Base-by-base conservation (phyloP, 2,797 vertebrate species). In the Melanogrammus aeglefinus region DNA sequence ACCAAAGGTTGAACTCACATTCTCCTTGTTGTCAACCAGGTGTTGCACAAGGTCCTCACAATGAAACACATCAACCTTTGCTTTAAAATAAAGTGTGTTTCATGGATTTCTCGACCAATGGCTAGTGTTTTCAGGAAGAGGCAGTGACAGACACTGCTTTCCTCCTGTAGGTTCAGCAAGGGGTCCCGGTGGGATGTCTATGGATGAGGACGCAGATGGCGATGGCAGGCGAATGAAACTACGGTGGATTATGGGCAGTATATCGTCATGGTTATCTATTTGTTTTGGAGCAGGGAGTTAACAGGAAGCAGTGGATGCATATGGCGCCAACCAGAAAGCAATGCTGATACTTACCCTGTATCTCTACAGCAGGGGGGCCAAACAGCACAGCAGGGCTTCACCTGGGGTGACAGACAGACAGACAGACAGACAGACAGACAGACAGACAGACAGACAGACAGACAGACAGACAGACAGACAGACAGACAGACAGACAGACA, bases 331-430 rank as follows among this genome's bases (percentile, higher is more conserved):
- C 51, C 76, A 77, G 79, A 8, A 75, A 81, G 24, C 78, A 82
- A 88, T 81, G 80, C 77, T n/a, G 76, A 87, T 92, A 95, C 94
- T 95, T 88, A 95, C 94, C 94, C 91, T 92, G 93, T 75, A 95
- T 91, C 88, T 95, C 94, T 95, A 91, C 86, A 88, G 89, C 75
- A 84, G 70, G 70, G 70, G 80, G 77, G 77, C 85, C 77, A 90
- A 79, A 85, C 76, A 83, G 77, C 81, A 86, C 76, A 80, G 79
- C 79, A 74, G 76, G 31, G 74, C n/a, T n/a, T n/a, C n/a, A n/a
- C n/a, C n/a, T n/a, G 75, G 73, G 72, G 74, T 35, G 75, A 75
- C 63, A 69, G 63, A 79, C 79, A 82, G 63, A 75, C 7, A 80
- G 72, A 63, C 6, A 72, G 78, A 71, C 1, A 73, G 44, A 78